phyloP scores from a whole-genome alignment of 2,888 invertebrate genomes.

The Dinocampus coccinellae region DNA sequence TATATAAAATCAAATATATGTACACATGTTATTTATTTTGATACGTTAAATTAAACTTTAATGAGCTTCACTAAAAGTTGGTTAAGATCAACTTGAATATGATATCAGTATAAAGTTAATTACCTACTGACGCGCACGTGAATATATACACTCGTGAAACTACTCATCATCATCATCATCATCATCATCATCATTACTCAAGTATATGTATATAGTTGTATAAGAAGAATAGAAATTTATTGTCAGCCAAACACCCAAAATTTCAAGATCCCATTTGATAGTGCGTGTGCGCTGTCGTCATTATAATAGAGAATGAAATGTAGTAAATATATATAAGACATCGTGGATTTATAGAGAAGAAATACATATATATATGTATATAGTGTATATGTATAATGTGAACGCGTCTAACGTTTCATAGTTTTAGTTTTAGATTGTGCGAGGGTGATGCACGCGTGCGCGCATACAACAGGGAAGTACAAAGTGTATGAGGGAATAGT shows the following conservation, averaged over 20 bases:
- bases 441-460: background rate
- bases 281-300: too few relatives aligned
- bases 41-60: too few relatives aligned
- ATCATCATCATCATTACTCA: too few relatives aligned
- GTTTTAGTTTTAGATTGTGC: slow-evolving; percentile 20
- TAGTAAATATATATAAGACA: background rate
- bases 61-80: slow-evolving; percentile 10
- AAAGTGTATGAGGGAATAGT: background rate
- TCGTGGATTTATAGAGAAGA: background rate
- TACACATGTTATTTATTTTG: too few relatives aligned
- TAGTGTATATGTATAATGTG: slow-evolving; percentile 19
- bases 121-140: slow-evolving; percentile 33
- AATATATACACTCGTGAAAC: slow-evolving; percentile 21
- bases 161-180: too few relatives aligned
- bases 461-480: slow-evolving; percentile 24
- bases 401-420: slow-evolving; percentile 41
- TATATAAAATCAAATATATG: too few relatives aligned
- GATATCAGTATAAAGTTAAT: slow-evolving; percentile 52
- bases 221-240: background rate
- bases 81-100: slow-evolving; percentile 35
- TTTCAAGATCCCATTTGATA: too few relatives aligned
- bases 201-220: slow-evolving; percentile 18
- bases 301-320: background rate
- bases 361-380: too few relatives aligned
- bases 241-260: too few relatives aligned